These are phyloP conservation scores for Enteromius thamalakanensis DNA, from an alignment of 2,797 vertebrate species.

Conservation along the genomic window DNA sequence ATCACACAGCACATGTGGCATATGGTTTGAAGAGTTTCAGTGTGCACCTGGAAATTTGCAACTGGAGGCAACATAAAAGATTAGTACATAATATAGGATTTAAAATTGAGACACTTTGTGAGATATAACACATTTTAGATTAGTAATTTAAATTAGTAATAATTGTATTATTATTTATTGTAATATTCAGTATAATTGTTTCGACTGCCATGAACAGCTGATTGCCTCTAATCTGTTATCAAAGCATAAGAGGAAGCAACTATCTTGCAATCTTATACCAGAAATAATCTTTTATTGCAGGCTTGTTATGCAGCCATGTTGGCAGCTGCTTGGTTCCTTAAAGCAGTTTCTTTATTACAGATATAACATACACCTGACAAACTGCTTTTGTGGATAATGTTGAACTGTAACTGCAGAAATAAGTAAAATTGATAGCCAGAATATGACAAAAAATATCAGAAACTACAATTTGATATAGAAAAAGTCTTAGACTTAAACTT, in stretches of 20 bases:
- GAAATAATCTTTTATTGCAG: constrained; percentile 25
- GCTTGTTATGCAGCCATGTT: neutral
- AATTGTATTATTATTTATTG: neutral
- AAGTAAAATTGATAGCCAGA: neutral
- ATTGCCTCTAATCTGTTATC: neutral
- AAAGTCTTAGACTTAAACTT: neutral
- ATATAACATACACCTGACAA: neutral
- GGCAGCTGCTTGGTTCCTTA: neutral
- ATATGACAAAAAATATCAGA: neutral
- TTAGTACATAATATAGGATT: neutral
- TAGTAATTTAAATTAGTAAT: neutral
- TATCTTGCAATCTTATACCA: constrained; percentile 27
- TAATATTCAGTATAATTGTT: neutral
- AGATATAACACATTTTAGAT: neutral
- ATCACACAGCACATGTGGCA: constrained; percentile 52
- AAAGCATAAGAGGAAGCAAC: neutral
- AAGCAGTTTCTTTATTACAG: constrained; percentile 17
- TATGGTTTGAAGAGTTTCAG: constrained; percentile 63
- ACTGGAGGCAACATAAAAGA: neutral
- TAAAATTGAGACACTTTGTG: neutral
- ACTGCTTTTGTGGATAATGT: neutral
- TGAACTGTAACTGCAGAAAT: neutral
- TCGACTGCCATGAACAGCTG: neutral
- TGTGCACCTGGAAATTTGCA: constrained; percentile 66
- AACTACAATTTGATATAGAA: neutral